These are phyloP conservation scores for Dicaeum eximium DNA, from an alignment of 2,113 vertebrate genomes.

Conservation along the genomic window DNA sequence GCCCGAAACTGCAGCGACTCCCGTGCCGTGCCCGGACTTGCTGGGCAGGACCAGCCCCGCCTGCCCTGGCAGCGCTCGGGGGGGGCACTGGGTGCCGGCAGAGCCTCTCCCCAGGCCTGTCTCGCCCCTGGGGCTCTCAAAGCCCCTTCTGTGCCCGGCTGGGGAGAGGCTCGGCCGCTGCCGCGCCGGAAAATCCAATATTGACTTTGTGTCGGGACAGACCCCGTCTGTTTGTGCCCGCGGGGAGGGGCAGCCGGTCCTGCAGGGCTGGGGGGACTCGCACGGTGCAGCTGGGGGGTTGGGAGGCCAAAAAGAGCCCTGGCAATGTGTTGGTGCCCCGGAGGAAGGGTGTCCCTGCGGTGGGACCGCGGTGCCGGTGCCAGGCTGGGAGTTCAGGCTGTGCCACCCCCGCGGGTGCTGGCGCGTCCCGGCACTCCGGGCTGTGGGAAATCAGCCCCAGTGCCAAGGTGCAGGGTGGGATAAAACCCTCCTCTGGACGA, in stretches of 20 bases:
- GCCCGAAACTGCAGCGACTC: not conserved
- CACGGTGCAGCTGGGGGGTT: rapidly evolving
- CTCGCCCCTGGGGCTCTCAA: not conserved
- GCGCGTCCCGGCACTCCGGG: not conserved
- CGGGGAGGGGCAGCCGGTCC: not conserved
- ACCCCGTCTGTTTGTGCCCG: conserved; percentile 34
- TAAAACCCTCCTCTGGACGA: not conserved
- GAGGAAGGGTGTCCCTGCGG: not conserved
- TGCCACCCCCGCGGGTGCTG: not conserved
- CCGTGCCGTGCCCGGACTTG: not conserved
- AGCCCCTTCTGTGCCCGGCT: conserved; percentile 34
- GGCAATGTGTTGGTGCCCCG: not conserved
- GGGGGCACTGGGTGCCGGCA: not conserved
- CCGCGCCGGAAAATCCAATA: conserved; percentile 60
- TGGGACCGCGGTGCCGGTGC: not conserved
- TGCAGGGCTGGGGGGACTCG: not conserved
- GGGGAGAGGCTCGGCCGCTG: conserved; percentile 7
- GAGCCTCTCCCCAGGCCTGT: not conserved
- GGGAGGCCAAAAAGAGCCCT: not conserved
- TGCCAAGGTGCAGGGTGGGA: not conserved
- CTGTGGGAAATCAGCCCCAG: not conserved
- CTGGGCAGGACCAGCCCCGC: not conserved
- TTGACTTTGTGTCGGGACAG: conserved; percentile 46
- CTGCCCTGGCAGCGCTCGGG: not conserved
- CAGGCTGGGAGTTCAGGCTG: not conserved